phyloP scores from a whole-genome alignment of 1,140 invertebrate genomes.

The Lepidotrigona ventralis region DNA sequence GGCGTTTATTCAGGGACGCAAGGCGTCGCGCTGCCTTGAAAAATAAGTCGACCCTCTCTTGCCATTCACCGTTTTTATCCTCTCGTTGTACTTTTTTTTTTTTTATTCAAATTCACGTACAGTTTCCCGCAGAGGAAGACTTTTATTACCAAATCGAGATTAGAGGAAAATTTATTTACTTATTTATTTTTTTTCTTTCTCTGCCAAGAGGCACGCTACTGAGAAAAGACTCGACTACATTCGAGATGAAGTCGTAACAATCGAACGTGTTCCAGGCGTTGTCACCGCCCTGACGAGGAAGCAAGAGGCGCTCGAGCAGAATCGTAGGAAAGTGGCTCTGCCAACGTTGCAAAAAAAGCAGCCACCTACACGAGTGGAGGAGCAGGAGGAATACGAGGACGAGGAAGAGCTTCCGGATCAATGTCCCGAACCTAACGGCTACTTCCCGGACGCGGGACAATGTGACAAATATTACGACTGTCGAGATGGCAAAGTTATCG shows the following conservation, averaged over 20 bases:
- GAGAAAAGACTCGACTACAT: too few species aligned
- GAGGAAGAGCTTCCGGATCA: slow-evolving; percentile 79
- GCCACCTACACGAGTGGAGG: slow-evolving; percentile 17
- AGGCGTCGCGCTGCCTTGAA: slow-evolving; percentile 59
- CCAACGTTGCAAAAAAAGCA: slow-evolving; percentile 52
- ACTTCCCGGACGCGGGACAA: slow-evolving; percentile 91
- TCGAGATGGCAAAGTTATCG: slow-evolving; percentile 85
- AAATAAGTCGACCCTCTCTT: slow-evolving; percentile 53
- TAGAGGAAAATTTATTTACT: too few species aligned
- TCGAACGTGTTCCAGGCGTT: slow-evolving; percentile 58
- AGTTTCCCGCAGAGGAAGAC: too few species aligned
- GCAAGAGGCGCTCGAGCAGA: slow-evolving; percentile 74
- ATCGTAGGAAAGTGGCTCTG: slow-evolving; percentile 66
- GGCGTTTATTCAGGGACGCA: slow-evolving; percentile 67
- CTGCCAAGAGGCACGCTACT: too few species aligned
- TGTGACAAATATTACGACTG: slow-evolving; percentile 96
- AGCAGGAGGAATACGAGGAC: slow-evolving; percentile 68
- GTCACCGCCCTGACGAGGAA: slow-evolving; percentile 72
- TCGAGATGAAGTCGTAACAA: too few species aligned
- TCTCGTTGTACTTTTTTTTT: slow-evolving; percentile 12
- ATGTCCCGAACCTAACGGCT: slow-evolving; percentile 91
- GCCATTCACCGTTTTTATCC: slow-evolving; percentile 27
- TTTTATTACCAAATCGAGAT: not conserved
- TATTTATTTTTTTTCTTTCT: too few species aligned
- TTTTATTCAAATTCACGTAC: slow-evolving; percentile 17